These are phyloP conservation scores for Conus betulinus DNA, from an alignment of 1,140 invertebrate species.

Conservation along the genomic window DNA sequence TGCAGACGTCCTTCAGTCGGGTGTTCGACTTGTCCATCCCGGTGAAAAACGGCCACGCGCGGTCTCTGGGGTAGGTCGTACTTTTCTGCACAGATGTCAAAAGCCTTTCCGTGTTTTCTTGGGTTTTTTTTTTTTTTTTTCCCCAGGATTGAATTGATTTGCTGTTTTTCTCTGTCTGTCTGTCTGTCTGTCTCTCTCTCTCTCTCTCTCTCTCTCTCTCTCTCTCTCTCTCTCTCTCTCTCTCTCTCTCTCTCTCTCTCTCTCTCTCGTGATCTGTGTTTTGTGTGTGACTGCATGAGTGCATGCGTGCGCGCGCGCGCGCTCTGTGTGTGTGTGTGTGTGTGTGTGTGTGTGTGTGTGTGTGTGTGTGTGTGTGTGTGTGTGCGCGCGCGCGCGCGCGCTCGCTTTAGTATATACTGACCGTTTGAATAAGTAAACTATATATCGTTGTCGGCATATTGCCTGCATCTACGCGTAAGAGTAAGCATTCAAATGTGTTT, in stretches of 20 bases:
- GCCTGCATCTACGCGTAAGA: too few species aligned
- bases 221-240: neutral
- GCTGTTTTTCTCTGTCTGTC: neutral
- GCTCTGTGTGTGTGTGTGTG: too few species aligned
- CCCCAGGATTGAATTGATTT: neutral
- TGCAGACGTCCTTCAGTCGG: slow-evolving; percentile 59
- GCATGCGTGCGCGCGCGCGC: too few species aligned
- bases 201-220: neutral
- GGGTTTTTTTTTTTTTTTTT: neutral
- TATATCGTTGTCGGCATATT: too few species aligned
- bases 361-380: too few species aligned
- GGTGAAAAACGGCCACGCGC: slow-evolving; percentile 56
- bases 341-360: too few species aligned
- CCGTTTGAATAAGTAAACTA: too few species aligned
- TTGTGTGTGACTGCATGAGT: too few species aligned
- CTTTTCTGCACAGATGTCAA: neutral
- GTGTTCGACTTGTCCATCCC: slow-evolving; percentile 59
- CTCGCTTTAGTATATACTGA: too few species aligned
- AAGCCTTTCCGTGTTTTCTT: neutral
- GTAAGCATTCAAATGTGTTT: too few species aligned
- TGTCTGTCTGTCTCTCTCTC: neutral
- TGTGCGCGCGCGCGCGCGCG: too few species aligned
- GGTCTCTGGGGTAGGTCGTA: neutral
- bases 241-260: neutral
- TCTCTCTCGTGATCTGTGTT: neutral